Evolutionary conservation across 2,888 invertebrate species (phyloP), one percentile per base, ranked within the genome.

Genomic region (Rotaria macrura): DNA sequence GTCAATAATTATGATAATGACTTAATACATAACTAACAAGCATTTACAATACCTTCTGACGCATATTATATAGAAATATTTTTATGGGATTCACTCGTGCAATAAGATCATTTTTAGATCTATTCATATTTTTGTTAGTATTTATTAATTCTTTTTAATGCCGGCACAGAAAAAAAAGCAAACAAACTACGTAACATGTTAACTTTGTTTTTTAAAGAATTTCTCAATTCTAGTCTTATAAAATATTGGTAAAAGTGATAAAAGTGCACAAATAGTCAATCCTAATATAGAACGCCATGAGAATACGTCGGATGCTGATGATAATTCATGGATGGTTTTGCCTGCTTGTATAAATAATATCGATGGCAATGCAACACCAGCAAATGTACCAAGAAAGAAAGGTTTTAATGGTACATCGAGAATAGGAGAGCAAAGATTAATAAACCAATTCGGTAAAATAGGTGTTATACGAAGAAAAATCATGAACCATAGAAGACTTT

Each of bases 371-470:
- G 89, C 90, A 17, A 91, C 91, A 86, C 91, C 95, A 87, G 98
- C 93, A 91, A 99, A 97, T 87, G 99, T 99, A 87, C 99, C 99
- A 86, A 96, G 90, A 87, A 95, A 95, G 92, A 99, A 99, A 87
- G 96, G 95, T 87, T 93, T 89, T 87, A 98, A 91, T 1, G 97
- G 97, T 57, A 99, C 97, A 88, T 96, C 96, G 89, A 99, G 95
- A 57, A 99, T 95, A 72, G 99, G 99, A 87, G 97, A 95, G 0
- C 95, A 94, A 90, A 99, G 93, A 92, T 97, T 97, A 88, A 97
- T 97, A 91, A 99, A 97, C 99, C 99, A 99, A 91, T 99, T 99
- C 14, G 99, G 99, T 89, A 99, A 92, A 90, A 99, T 94, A 85
- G 99, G 99, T 47, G 99, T 99, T 89, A 99, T 95, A 88, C 99